Evolutionary conservation across 2,113 vertebrate species (phyloP).

Genomic region (Otocyon megalotis): DNA sequence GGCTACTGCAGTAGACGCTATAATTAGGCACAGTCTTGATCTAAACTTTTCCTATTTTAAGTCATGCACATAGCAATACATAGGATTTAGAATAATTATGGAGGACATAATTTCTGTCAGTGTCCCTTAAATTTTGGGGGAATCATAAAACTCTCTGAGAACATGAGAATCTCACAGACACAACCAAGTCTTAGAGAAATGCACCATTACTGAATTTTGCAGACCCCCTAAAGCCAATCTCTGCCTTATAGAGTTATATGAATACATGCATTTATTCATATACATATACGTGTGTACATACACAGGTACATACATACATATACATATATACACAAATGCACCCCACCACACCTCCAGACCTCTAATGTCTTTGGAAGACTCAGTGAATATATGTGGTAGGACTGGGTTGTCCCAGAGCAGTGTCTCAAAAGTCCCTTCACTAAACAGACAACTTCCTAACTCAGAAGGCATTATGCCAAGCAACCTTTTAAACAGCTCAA

Average conservation of each 20-base stretch:
- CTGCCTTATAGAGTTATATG: neutral
- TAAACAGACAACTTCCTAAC: neutral
- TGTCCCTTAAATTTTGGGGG: neutral
- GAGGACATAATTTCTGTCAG: neutral
- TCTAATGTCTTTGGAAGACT: neutral
- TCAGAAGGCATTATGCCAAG: conserved; percentile 11
- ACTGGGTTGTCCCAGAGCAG: neutral
- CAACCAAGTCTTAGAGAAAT: neutral
- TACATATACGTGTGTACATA: neutral
- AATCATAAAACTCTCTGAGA: conserved; percentile 11
- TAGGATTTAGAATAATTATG: neutral
- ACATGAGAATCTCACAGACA: neutral
- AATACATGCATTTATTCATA: neutral
- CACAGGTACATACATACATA: no score
- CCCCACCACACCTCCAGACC: neutral
- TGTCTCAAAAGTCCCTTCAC: neutral
- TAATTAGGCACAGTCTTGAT: neutral
- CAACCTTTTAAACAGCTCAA: neutral
- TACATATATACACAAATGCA: neutral
- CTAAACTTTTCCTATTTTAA: neutral
- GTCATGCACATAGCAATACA: neutral
- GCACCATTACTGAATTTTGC: neutral
- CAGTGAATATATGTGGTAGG: neutral
- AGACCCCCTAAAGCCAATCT: neutral
- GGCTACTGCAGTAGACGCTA: neutral